Conservation (phyloP, 37 sponge, comb jelly and placozoan species). For the Diacarnus erythraeanus region DNA sequence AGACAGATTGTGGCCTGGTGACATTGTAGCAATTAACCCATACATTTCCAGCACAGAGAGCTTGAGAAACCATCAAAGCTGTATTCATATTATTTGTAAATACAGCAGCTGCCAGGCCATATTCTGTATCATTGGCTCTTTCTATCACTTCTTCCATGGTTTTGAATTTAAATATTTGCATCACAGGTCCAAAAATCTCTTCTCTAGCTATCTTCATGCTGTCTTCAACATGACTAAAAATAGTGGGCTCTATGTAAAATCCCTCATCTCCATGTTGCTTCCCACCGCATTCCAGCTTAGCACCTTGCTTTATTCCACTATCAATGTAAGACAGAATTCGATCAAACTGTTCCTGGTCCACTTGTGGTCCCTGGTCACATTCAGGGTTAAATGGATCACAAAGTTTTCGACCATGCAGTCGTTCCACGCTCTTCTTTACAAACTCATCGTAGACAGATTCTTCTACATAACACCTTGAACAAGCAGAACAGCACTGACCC, state of each 20-base stretch:
- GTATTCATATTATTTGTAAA: conserved; percentile 84
- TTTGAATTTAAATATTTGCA: conserved; percentile 98
- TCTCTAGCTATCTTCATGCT: conserved; percentile 93
- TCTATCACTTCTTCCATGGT: conserved; percentile 94
- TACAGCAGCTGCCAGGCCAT: conserved; percentile 95
- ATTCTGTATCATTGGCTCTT: conserved; percentile 89
- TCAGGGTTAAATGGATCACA: conserved; percentile 73
- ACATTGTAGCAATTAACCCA: conserved; percentile 95
- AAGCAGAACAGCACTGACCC: conserved; percentile 98
- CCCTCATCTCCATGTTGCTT: conserved; percentile 88
- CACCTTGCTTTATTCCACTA: conserved; percentile 91
- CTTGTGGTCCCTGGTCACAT: conserved; percentile 91
- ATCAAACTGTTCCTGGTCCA: conserved; percentile 91
- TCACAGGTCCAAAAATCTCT: conserved; percentile 99
- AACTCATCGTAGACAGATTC: conserved; percentile 96
- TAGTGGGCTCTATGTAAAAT: conserved; percentile 93
- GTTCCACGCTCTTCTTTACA: conserved; percentile 79
- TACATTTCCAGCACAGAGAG: conserved; percentile 86
- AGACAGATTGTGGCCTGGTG: conserved; percentile 68
- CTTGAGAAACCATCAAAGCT: conserved; percentile 79
- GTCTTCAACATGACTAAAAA: conserved; percentile 90
- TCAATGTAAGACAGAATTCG: conserved; percentile 93
- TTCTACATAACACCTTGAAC: conserved; percentile 87
- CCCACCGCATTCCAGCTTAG: conserved; percentile 94
- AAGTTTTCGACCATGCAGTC: conserved; percentile 76